A percentile compares a stretch with the other conserved stretches of the same genome.
Conservation (phyloP, 2,113 vertebrate genomes). For the Tyto alba region DNA sequence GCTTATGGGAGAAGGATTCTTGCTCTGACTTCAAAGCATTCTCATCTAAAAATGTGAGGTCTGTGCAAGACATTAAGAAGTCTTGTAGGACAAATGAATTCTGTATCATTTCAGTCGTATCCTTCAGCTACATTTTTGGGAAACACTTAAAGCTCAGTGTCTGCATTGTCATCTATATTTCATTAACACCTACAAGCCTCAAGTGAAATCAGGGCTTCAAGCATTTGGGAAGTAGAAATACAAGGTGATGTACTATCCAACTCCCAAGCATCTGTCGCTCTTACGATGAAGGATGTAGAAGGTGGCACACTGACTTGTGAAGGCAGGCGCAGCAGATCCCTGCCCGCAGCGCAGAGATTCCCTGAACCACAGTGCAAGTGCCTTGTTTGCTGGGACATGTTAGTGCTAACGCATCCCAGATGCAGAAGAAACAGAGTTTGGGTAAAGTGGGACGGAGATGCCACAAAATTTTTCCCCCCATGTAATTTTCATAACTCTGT, state of each 20-base stretch:
- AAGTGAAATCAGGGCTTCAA: neutral
- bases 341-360: neutral
- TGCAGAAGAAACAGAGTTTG: neutral
- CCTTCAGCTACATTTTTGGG: neutral
- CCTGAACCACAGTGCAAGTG: neutral
- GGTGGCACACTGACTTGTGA: rapidly evolving
- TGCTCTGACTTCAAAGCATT: neutral
- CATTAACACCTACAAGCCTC: neutral
- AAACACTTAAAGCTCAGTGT: neutral
- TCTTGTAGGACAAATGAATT: neutral
- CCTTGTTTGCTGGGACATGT: neutral
- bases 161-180: constrained; percentile 7
- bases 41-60: neutral
- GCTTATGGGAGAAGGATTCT: neutral
- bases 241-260: neutral
- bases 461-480: rapidly evolving
- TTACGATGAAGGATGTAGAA: neutral
- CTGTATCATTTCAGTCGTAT: neutral
- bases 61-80: neutral
- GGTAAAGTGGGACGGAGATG: neutral
- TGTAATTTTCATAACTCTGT: neutral
- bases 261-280: neutral
- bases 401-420: neutral
- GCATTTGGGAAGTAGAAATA: neutral
- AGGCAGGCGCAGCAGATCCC: neutral